Evolutionary conservation across 2,797 vertebrate genomes (phyloP), one percentile per base, ranked within the genome.

Genomic region (Xenops minutus): DNA sequence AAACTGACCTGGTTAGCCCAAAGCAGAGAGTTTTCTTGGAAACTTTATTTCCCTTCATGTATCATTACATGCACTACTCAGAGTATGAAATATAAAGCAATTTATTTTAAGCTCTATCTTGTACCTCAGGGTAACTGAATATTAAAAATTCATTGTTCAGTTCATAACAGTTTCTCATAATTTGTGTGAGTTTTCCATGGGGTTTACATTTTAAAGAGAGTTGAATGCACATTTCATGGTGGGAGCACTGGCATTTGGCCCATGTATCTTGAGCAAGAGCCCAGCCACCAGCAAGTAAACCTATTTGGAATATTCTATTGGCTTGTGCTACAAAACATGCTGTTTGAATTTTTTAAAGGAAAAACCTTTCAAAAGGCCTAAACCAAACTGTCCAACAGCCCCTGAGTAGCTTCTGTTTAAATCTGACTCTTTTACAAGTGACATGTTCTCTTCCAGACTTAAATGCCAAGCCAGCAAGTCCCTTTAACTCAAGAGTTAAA

Each of bases 101-200:
- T 41, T 88, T 76, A 68, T 87, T 76, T 71, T 67, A 92, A 84
- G 44, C 63, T 86, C 79, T 48, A 59, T 39, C 55, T 51, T 73
- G 32, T 72, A 62, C 62, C 49, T 46, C 61, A 44, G 85, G 34
- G 46, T 52, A 84, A 68, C 56, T 2, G 7, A 82, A 79, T 61
- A 82, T 67, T 92, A 94, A 94, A 96, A 93, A 89, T 79, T 73
- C 23, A 85, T 89, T 27, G 19, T 16, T 72, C 26, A 22, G 32
- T 82, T 82, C 78, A 7, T 30, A 85, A 68, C 27, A 66, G 54
- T 64, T 86, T 63, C 56, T 91, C n/a, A 6, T 29, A 34, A 34
- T 79, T 75, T 59, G 19, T 26, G 19, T 10, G 10, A 26, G 14
- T 48, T 71, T 90, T 73, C 55, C 76, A 68, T 34, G 52, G 46